Conservation (phyloP, 2,888 invertebrate genomes). For the Euphydryas editha region DNA sequence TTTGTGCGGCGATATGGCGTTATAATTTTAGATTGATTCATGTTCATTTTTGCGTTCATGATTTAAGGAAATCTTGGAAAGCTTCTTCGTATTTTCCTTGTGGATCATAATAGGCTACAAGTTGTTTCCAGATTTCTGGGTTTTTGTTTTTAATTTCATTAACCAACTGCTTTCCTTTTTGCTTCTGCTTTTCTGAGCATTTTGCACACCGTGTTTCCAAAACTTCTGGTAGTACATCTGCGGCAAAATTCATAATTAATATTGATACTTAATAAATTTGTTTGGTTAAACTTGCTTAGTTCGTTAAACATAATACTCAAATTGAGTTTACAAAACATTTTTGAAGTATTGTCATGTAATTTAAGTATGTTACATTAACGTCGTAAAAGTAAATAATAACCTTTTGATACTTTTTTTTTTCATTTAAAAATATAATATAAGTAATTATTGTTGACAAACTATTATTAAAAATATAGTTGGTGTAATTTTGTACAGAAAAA, state of each 20-base stretch:
- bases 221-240: constrained; percentile 88
- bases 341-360: too few relatives aligned
- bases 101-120: constrained; percentile 84
- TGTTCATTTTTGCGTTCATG: constrained; percentile 33
- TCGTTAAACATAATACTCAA: not conserved
- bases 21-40: not conserved
- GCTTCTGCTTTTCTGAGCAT: constrained; percentile 87
- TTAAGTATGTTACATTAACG: too few relatives aligned
- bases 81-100: constrained; percentile 80
- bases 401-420: too few relatives aligned
- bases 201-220: constrained; percentile 86
- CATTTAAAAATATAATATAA: too few relatives aligned
- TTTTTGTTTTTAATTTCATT: constrained; percentile 81
- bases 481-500: too few relatives aligned
- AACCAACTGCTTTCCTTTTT: constrained; percentile 85
- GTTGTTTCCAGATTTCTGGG: constrained; percentile 80
- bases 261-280: not conserved
- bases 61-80: constrained; percentile 64
- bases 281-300: too few relatives aligned
- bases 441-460: too few relatives aligned
- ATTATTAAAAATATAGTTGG: too few relatives aligned
- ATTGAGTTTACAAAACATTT: too few relatives aligned
- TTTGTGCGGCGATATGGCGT: not conserved
- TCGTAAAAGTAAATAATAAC: too few relatives aligned
- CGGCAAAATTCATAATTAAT: not conserved